Conservation (phyloP, 2,888 invertebrate genomes). For the Hofmannophila pseudospretella region DNA sequence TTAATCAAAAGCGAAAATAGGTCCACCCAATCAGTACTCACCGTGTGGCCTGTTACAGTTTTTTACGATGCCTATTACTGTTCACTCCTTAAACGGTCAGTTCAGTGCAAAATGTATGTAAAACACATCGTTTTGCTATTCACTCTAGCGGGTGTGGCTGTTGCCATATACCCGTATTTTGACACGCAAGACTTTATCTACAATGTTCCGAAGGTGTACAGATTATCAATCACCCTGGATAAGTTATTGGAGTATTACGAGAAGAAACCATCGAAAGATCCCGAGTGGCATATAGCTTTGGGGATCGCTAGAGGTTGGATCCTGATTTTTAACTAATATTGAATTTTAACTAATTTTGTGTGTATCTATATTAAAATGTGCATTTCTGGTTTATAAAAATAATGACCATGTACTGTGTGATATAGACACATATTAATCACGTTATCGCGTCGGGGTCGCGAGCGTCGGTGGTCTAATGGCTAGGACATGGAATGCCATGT, state of each 20-base stretch:
- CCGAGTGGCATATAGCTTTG: slow-evolving; percentile 64
- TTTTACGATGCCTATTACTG: slow-evolving; percentile 34
- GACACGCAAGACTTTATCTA: slow-evolving; percentile 72
- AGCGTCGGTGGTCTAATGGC: no score
- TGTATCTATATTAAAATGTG: no score
- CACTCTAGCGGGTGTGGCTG: slow-evolving; percentile 20
- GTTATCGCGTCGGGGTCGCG: no score
- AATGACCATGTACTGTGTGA: no score
- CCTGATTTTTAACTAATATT: no score
- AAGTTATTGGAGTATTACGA: slow-evolving; percentile 63
- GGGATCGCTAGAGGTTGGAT: slow-evolving; percentile 67
- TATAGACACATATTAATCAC: no score
- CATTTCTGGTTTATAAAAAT: no score
- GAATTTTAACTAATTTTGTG: no score
- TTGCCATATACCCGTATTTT: slow-evolving; percentile 65
- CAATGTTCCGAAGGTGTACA: slow-evolving; percentile 68
- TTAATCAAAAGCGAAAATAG: background rate
- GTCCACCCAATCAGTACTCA: slow-evolving; percentile 13
- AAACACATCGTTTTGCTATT: slow-evolving; percentile 42
- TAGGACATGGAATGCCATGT: no score
- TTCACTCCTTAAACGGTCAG: slow-evolving; percentile 31
- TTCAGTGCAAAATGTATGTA: slow-evolving; percentile 49
- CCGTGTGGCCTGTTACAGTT: slow-evolving; percentile 37
- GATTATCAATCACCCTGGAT: slow-evolving; percentile 62
- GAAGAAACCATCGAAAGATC: slow-evolving; percentile 67